Evolutionary conservation across 2,888 invertebrate species (phyloP), one percentile per base, ranked within the genome.

Genomic region (Eupithecia insigniata): DNA sequence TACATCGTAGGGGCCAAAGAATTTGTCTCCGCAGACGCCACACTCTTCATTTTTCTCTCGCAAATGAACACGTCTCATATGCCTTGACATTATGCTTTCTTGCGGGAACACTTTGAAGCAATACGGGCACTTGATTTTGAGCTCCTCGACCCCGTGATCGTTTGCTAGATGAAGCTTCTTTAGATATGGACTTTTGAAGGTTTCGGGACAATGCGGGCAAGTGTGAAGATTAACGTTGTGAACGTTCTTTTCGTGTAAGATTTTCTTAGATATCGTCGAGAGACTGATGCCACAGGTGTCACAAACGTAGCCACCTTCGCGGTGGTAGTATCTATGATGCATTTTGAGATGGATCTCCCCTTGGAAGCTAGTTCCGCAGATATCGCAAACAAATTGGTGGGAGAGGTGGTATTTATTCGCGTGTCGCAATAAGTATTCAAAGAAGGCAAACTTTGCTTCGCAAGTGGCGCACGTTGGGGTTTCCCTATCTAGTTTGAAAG

Each of bases 11-110:
- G 91, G 84, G 0, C 92, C 89, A 51, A 93, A 94, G 78, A 94
- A 94, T 72, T 90, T 91, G 66, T 93, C 93, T 0, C 92, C 93
- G 61, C 94, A 94, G 0, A 93, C 86, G 62, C 91, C 91, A 66
- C 94, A 94, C 76, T 93, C 91, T 0, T 92, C 92, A 66, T 94
- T 93, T 69, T 92, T 92, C 76, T 94, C 93, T 67, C 90, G 82
- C 6, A 95, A 88, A 80, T 95, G 95, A 0, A 95, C 95, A 0
- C 95, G 89, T 62, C 95, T 92, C 95, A 95, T 95, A 72, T 95
- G 95, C 61, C 95, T 89, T 0, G 95, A 95, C 87, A 95, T 92
- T 0, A 95, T 95, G 64, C 95, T 95, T 83, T 95, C 95, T 76
- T 93, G 92, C 0, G 93, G 92, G 51, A 88, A 94, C 0, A 94